A percentile compares a stretch with the other conserved stretches of the same genome.
Evolutionary conservation across 2,113 vertebrate genomes (phyloP).

Genomic region (Oreochromis tanganicae): DNA sequence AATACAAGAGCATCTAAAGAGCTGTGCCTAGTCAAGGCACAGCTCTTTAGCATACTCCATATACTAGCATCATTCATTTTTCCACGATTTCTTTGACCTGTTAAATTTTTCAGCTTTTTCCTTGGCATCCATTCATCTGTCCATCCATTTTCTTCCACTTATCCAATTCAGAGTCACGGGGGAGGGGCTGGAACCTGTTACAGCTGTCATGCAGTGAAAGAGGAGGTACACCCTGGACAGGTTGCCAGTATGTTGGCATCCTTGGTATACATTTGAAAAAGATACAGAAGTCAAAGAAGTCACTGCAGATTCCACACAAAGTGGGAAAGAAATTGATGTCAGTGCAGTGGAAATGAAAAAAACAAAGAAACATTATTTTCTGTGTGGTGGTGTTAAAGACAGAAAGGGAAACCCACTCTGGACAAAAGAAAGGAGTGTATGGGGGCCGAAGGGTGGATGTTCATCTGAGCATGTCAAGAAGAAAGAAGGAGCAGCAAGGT

Average conservation of each 20-base stretch:
- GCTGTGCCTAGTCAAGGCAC: not conserved
- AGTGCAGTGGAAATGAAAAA: not conserved
- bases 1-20: not conserved
- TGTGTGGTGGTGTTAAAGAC: not conserved
- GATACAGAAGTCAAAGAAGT: not conserved
- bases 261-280: not conserved
- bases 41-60: not conserved
- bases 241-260: not conserved
- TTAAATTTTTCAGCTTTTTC: not conserved
- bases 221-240: not conserved
- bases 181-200: not conserved
- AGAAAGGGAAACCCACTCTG: not conserved
- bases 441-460: not conserved
- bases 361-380: not conserved
- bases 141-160: not conserved
- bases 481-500: not conserved
- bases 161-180: not conserved
- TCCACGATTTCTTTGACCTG: not conserved
- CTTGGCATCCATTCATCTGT: not conserved
- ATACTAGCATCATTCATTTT: not conserved
- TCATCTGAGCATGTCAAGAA: not conserved
- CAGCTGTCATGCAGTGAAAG: not conserved
- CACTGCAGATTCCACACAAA: not conserved
- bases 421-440: not conserved
- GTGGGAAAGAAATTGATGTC: not conserved